Conservation (phyloP, 2,888 invertebrate species). For the Troilus luridus region DNA sequence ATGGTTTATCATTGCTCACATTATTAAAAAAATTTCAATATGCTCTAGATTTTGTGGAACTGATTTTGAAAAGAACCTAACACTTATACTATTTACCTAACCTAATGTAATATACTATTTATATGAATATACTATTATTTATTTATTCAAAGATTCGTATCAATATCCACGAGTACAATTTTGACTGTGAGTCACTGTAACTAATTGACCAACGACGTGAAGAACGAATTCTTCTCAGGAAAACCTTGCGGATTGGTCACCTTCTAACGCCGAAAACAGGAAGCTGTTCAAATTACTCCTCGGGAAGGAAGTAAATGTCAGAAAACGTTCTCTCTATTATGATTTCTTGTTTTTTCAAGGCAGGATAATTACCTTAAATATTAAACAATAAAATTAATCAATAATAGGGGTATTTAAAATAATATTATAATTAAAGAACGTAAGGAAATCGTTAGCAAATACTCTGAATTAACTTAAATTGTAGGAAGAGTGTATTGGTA, state of each 20-base stretch:
- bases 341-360: neutral
- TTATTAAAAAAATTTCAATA: no score
- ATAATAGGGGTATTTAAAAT: neutral
- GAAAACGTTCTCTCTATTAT: neutral
- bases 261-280: neutral
- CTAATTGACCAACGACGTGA: neutral
- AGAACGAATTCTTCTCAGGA: neutral
- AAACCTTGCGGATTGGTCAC: conserved; percentile 1
- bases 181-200: no score
- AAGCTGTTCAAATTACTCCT: neutral
- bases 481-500: neutral
- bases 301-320: neutral
- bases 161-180: no score
- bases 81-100: no score
- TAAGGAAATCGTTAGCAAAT: neutral
- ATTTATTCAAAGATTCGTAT: no score
- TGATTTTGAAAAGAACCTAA: no score
- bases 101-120: no score
- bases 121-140: no score
- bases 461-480: neutral
- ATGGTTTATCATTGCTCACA: no score
- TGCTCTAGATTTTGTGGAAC: no score
- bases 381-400: neutral
- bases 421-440: neutral
- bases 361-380: neutral